Evolutionary conservation across 2,113 vertebrate species (phyloP).

Genomic region (Myocastor coypus): DNA sequence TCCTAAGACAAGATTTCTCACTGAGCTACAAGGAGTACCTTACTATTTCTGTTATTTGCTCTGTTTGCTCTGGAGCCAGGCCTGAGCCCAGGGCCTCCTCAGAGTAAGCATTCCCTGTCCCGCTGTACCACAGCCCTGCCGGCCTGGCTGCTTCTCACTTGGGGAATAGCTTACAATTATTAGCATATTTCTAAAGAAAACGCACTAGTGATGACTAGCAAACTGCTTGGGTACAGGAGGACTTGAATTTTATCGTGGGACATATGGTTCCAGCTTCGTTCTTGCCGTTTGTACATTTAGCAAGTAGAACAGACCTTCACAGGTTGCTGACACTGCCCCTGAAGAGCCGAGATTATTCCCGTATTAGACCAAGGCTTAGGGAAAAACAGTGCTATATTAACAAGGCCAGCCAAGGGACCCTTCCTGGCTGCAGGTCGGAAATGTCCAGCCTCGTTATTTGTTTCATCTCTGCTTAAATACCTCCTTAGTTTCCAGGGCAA

Average conservation of each 20-base stretch:
- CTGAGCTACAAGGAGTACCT: background rate
- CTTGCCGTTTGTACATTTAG: constrained; percentile 22
- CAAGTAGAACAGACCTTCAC: no score
- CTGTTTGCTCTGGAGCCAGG: background rate
- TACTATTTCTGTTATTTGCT: background rate
- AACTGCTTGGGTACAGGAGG: constrained; percentile 36
- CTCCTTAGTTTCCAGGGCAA: no score
- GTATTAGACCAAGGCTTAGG: no score
- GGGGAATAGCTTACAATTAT: no score
- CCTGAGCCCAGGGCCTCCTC: no score
- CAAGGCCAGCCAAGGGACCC: no score
- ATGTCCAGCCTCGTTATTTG: no score
- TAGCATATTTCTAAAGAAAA: constrained; percentile 51
- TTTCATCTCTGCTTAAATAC: no score
- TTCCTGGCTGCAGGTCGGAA: no score
- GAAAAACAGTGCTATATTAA: no score
- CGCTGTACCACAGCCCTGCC: background rate
- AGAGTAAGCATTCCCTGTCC: background rate
- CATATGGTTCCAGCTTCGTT: constrained; percentile 27
- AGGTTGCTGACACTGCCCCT: no score
- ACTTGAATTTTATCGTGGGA: constrained; percentile 60
- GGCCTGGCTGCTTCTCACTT: background rate
- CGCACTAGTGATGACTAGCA: background rate
- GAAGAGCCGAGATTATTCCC: no score
- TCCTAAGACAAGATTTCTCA: background rate